A percentile compares a stretch with the other conserved stretches of the same genome.
Conservation (phyloP, 2,888 invertebrate genomes). For the Chironomus tentans region DNA sequence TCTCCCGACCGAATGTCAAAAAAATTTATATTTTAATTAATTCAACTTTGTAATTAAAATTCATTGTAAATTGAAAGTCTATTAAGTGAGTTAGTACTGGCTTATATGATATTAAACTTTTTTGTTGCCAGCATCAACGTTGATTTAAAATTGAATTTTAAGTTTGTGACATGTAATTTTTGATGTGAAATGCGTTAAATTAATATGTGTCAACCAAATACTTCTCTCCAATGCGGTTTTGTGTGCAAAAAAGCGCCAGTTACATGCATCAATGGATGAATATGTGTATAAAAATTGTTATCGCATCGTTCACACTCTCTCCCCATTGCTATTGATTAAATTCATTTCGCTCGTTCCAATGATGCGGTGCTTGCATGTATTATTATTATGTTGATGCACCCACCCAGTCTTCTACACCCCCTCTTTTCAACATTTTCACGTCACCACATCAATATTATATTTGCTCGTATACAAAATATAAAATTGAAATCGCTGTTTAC, state of each 20-base stretch:
- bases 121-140: neutral
- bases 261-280: slow-evolving; percentile 19
- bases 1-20: too few relatives aligned
- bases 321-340: neutral
- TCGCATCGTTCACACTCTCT: slow-evolving; percentile 22
- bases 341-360: neutral
- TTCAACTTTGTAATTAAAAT: neutral
- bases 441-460: neutral
- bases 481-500: slow-evolving; percentile 21
- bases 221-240: slow-evolving; percentile 17
- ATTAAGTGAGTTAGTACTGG: neutral
- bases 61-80: slow-evolving; percentile 8
- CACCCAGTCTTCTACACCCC: neutral
- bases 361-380: neutral
- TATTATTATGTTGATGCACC: too few relatives aligned
- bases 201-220: slow-evolving; percentile 20
- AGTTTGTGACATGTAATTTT: slow-evolving; percentile 20
- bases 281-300: slow-evolving; percentile 1
- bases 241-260: neutral
- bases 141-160: slow-evolving; percentile 11
- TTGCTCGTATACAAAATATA: neutral
- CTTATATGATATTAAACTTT: neutral
- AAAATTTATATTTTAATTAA: neutral
- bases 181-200: slow-evolving; percentile 11
- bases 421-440: neutral